Evolutionary conservation across 92 coral and sea anemone genomes (phyloP).

Genomic region (Zoanthus sansibaricus): DNA sequence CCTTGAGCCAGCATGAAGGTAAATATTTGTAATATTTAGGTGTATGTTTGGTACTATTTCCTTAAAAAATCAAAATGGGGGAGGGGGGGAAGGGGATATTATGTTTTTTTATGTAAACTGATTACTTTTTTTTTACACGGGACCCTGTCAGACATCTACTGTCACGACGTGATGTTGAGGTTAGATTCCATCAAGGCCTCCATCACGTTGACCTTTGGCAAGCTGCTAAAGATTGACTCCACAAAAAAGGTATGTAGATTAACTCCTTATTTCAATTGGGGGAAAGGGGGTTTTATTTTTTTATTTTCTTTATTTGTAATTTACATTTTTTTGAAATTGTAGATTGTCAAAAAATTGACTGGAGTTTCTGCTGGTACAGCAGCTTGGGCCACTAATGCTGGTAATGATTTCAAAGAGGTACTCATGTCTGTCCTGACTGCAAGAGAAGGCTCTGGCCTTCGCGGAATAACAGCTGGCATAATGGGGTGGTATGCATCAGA

Average conservation of each 20-base stretch:
- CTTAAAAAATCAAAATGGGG: too few relatives aligned
- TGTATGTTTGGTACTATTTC: too few relatives aligned
- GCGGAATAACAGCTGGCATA: background rate
- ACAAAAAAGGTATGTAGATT: background rate
- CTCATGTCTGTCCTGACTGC: background rate
- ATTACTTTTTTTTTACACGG: too few relatives aligned
- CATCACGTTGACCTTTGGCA: slow-evolving; percentile 6
- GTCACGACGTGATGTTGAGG: background rate
- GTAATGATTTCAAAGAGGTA: background rate
- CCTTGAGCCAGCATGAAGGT: too few relatives aligned
- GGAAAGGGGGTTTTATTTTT: background rate
- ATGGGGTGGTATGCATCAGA: background rate
- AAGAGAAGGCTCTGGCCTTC: background rate
- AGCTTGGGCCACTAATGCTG: background rate
- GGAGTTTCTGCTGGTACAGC: background rate
- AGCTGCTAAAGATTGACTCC: background rate
- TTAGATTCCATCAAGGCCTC: background rate
- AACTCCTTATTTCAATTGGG: background rate
- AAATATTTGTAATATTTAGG: too few relatives aligned
- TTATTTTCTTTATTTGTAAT: background rate
- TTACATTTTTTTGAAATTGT: background rate
- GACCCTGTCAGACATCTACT: too few relatives aligned
- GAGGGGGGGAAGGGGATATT: too few relatives aligned
- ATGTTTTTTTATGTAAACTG: too few relatives aligned
- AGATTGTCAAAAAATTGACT: background rate